phyloP scores from a whole-genome alignment of 2,797 vertebrate genomes.

The Argentina silus region DNA sequence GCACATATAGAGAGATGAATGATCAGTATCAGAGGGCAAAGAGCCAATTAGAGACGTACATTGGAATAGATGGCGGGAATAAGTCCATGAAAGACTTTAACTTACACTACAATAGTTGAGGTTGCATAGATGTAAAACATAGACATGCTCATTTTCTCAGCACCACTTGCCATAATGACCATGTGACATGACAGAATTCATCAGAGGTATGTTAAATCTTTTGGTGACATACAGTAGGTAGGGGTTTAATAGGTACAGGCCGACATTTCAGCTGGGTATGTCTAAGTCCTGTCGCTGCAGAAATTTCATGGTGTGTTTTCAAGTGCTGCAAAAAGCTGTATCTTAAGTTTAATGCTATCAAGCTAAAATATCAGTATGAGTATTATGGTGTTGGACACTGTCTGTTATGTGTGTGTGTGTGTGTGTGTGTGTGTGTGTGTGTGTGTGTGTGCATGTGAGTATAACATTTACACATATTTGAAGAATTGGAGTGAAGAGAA shows the following conservation, averaged over 20 bases:
- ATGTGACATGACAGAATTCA: background rate
- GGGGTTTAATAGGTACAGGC: no score
- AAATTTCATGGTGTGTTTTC: no score
- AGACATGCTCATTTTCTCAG: background rate
- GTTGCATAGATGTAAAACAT: background rate
- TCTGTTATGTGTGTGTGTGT: background rate
- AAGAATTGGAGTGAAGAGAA: slow-evolving; percentile 20
- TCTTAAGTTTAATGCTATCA: background rate
- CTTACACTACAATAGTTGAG: background rate
- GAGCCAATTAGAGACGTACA: background rate
- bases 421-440: background rate
- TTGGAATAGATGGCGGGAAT: background rate
- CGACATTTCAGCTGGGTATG: no score
- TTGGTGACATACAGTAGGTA: no score
- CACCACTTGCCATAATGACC: background rate
- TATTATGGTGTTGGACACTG: no score
- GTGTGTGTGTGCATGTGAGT: background rate
- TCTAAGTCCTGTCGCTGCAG: no score
- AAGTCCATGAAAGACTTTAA: slow-evolving; percentile 2
- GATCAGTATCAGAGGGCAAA: background rate
- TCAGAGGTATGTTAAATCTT: background rate
- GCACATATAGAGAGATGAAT: background rate
- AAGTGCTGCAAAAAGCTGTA: background rate
- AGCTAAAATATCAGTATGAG: no score
- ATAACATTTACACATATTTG: background rate